Evolutionary conservation across 2,797 vertebrate species (phyloP), one percentile per base, ranked within the genome.

Genomic region (Paratrypauchen microcephalus): DNA sequence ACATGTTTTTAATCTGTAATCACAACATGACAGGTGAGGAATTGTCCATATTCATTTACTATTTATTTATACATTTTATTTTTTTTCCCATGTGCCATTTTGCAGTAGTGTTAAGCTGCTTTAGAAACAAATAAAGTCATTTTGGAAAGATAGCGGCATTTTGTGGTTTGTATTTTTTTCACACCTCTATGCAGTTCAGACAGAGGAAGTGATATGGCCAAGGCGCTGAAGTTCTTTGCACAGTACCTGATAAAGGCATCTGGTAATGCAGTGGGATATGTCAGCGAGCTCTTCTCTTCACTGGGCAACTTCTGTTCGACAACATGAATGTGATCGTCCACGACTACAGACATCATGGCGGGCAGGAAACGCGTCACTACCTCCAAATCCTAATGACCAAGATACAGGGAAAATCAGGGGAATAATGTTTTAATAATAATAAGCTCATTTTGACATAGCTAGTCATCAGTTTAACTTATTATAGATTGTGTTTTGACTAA

Each of bases 291-390:
- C 79, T 96, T 97, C 83, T 99, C 98, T 78, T 99, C 97, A 0
- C 92, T 93, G 0, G 93, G 97, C 48, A 99, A 94, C 70, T 97
- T 99, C 92, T 97, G 96, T 1, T 99, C 97, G 1, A 98, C 95
- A 0, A 83, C 96, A 90, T 95, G 99, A 0, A 94, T 98, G 78
- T 97, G 92, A 80, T 99, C 98, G 0, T 99, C 98, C 63, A 99
- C 97, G 83, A 98, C 95, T 7, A 99, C 94, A 2, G 97, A 96
- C 96, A 99, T 96, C 92, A 99, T 93, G 73, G 94, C 92, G 0
- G 98, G 98, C 76, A 99, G 89, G 87, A 99, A 99, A 78, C 92
- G 95, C 0, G 97, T 98, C 84, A 98, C 94, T 57, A 99, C 84
- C 73, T 98, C 98, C 16, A 91, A 71, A 73, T 99, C 98, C 98